phyloP scores from a whole-genome alignment of 2,797 vertebrate species.

The Diceros bicornis region DNA sequence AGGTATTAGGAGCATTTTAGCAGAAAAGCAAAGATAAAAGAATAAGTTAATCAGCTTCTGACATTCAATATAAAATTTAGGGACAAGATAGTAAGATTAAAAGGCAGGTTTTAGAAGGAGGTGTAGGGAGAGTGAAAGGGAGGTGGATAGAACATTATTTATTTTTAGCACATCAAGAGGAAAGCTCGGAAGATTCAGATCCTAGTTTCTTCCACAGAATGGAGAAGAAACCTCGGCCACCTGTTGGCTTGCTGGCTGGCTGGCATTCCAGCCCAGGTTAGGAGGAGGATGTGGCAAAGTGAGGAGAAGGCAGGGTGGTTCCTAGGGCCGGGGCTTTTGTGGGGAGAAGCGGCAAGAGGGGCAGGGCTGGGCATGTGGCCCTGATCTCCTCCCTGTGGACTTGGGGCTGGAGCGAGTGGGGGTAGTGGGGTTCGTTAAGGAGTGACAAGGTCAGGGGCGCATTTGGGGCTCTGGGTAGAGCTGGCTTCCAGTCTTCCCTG shows the following conservation, averaged over 20 bases:
- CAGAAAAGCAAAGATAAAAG: background rate
- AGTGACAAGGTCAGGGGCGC: background rate
- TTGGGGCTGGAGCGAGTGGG: background rate
- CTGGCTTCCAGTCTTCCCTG: background rate
- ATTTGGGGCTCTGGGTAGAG: background rate
- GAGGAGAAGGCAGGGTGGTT: too few species aligned
- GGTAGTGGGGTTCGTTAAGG: too few species aligned
- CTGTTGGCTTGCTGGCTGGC: background rate
- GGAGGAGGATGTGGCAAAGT: background rate
- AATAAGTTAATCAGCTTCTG: background rate
- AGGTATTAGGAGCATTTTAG: background rate
- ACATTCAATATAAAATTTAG: background rate
- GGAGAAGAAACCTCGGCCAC: too few species aligned
- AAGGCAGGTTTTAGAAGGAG: conserved; percentile 34
- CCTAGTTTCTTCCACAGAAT: background rate
- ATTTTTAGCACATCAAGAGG: background rate
- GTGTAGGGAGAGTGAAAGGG: background rate
- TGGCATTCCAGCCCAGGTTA: background rate
- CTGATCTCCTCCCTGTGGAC: background rate
- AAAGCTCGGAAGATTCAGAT: background rate
- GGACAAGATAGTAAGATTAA: background rate
- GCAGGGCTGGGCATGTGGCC: accelerated
- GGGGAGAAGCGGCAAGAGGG: background rate
- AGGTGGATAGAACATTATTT: background rate
- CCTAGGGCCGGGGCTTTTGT: background rate